Evolutionary conservation across 2,113 vertebrate genomes (phyloP), one percentile per base, ranked within the genome.

Genomic region (Marmota monax): DNA sequence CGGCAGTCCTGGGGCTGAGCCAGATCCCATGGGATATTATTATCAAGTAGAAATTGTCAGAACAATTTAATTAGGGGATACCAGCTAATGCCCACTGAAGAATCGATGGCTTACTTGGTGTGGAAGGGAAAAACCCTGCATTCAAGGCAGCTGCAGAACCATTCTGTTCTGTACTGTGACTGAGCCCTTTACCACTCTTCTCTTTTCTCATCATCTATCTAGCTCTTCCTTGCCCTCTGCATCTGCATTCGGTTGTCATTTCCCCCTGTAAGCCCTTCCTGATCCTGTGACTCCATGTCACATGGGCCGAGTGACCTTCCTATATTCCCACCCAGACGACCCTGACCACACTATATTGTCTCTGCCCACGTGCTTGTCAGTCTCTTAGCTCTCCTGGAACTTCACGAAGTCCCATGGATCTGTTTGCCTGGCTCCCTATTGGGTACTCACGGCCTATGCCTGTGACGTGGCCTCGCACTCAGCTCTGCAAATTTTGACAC

Each of bases 261-360:
- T 92, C 51, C 27, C 94, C 76, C 85, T 37, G 23, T 22, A 89
- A 90, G n/a, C n/a, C 74, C 61, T 51, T 79, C 56, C n/a, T 58
- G 61, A 63, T 37, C 45, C 20, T 45, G 39, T 14, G 45, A 78
- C 34, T 16, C 53, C 32, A 23, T 4, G 32, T 45, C 32, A 53
- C 37, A 3, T 5, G 20, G 78, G 13, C 84, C 73, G 53, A n/a
- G 48, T 39, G 87, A 5, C 87, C n/a, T 48, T 32, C n/a, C 39
- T 22, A 1, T 4, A 0, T 29, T 23, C 29, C 56, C 9, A 27
- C 13, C 32, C 17, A 9, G 29, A 34, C 17, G 42, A 42, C 61
- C 27, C 78, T 76, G 65, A 17, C 70, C 37, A 37, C 53, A 17
- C 23, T 6, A 20, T 23, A 2, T 7, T 29, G 14, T 87, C 45